These are phyloP conservation scores for Trochalopteron elliotii DNA, from an alignment of 2,113 vertebrate genomes.

Conservation along the genomic window DNA sequence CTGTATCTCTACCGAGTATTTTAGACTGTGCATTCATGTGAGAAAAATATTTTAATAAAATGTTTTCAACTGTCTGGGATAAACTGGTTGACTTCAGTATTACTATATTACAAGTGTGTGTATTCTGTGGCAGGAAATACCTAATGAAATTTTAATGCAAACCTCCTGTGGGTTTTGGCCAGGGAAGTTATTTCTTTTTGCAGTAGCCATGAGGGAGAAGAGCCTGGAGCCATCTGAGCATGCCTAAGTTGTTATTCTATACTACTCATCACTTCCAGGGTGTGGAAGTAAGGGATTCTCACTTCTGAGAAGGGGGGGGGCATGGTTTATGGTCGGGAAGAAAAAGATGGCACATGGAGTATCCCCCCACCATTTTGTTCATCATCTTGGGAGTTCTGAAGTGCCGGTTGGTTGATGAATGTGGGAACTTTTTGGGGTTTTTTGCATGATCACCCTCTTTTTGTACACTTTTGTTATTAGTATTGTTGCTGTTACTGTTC, in stretches of 20 bases:
- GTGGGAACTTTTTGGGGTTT: background rate
- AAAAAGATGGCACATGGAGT: background rate
- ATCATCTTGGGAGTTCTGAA: background rate
- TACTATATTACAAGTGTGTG: background rate
- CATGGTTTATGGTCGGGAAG: background rate
- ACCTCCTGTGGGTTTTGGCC: background rate
- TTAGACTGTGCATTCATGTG: background rate
- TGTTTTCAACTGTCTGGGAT: background rate
- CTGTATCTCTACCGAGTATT: background rate
- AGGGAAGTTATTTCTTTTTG: background rate
- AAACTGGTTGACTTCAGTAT: background rate
- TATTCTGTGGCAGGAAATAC: background rate
- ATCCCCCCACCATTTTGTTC: background rate
- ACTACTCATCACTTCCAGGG: background rate
- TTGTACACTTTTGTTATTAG: background rate
- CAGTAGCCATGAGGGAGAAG: background rate
- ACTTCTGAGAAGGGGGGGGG: background rate
- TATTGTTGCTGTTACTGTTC: background rate
- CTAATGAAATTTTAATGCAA: background rate
- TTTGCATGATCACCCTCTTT: background rate
- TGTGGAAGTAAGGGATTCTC: background rate
- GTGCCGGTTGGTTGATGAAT: background rate
- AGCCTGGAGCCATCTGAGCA: background rate
- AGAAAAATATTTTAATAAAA: background rate
- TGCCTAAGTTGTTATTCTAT: background rate